Evolutionary conservation across 2,113 vertebrate genomes (phyloP), one percentile per base, ranked within the genome.

Genomic region (Eudyptes chrysolophus): DNA sequence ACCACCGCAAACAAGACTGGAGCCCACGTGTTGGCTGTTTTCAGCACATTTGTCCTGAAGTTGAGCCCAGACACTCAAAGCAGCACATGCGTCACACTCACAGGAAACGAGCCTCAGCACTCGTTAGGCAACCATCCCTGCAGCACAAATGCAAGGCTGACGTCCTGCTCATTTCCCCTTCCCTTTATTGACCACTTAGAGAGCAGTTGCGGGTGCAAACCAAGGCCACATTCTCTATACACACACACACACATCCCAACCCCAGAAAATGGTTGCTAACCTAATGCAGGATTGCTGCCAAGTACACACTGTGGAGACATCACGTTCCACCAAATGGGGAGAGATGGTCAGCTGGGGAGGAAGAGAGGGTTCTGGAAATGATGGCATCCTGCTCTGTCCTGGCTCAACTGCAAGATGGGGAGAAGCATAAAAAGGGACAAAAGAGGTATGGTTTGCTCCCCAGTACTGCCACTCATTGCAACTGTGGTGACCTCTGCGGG

Each of bases 81-180:
- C 61, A 86, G 69, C 70, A 94, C 68, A 57, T 40, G 64, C 54
- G 61, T 97, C 97, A 96, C 51, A 7, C 77, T 76, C 91, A 74
- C 66, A 94, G 96, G 95, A 97, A 97, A 93, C 20, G 6, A 95
- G 81, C 57, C 84, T 62, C 27, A 36, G 75, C 1, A 3, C 65
- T 66, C 2, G 2, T 97, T 96, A 95, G 91, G 94, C 92, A 98
- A 97, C 91, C 54, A 49, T 70, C 83, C 64, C 36, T 85, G 79
- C 26, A 78, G 84, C 61, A 89, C 80, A 84, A 77, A 60, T 88
- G 84, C 75, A 87, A 70, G 87, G 79, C 22, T 90, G 82, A 96
- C 61, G 1, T 91, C 38, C 82, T 90, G 84, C 68, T 91, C 75
- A 44, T 92, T 97, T 97, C 92, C 90, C 86, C 94, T 98, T 98